phyloP scores from a whole-genome alignment of 2,113 vertebrate genomes.

The Pedetes capensis region DNA sequence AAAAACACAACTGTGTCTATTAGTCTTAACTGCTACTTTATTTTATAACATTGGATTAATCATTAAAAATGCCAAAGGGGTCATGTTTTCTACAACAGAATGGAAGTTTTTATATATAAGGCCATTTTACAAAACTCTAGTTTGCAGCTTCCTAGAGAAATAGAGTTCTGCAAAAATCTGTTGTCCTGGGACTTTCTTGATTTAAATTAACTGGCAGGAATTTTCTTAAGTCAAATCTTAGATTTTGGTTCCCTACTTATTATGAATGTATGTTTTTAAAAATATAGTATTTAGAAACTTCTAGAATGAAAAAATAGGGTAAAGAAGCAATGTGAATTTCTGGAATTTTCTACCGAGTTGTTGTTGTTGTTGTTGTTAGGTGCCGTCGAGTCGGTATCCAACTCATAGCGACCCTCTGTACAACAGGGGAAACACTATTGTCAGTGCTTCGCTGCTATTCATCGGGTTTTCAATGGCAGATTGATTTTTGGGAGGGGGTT shows the following conservation, averaged over 20 bases:
- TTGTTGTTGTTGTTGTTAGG: no score
- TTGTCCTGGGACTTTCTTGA: not conserved
- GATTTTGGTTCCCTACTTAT: not conserved
- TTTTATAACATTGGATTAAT: constrained; percentile 37
- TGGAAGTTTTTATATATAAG: not conserved
- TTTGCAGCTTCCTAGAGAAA: not conserved
- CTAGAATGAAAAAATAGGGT: not conserved
- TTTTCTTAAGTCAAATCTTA: constrained; percentile 24
- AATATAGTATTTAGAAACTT: not conserved
- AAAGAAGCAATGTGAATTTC: not conserved
- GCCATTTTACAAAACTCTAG: not conserved
- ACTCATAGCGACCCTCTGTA: no score
- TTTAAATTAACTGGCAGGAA: not conserved
- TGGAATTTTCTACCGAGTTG: not conserved
- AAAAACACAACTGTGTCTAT: not conserved
- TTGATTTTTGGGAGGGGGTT: no score
- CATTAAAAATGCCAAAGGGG: constrained; percentile 44
- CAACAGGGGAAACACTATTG: no score
- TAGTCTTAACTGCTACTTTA: constrained; percentile 13
- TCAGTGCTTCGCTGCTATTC: no score
- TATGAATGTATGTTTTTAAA: not conserved
- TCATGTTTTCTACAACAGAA: not conserved
- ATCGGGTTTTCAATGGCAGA: no score
- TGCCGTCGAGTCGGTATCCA: no score
- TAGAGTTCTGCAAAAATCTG: not conserved